Base-by-base conservation (phyloP, 1,140 invertebrate genomes). In the Drosophila pandora region DNA sequence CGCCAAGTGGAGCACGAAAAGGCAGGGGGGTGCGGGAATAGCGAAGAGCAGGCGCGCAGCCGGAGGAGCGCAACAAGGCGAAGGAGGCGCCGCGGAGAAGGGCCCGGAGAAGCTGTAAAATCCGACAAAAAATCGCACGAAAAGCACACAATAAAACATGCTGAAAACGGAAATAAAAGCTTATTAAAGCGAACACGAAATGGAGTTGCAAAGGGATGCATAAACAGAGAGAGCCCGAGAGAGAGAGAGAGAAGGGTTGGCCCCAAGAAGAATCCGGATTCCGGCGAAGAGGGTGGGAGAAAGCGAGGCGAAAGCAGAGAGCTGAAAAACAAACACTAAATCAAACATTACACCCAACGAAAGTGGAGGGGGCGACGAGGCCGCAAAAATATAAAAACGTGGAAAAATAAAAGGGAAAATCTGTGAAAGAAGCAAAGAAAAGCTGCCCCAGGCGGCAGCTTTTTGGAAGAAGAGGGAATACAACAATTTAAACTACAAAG, bases 121-220 rank as follows among this genome's bases (percentile, higher is more conserved):
- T 22, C 72, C 45, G 61, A 70, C 58, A 63, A 87, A 74, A 28
- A 76, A 50, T 64, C 55, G 43, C 59, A 58, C 23, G 68, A 72
- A 81, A 76, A 79, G 76, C 52, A 62, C 37, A 59, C 53, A 72
- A 47, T 59, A 76, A 79, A 87, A 88, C 79, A 89, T 76, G 71
- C 83, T 83, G 75, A 83, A 88, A 88, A 84, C 84, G 76, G 84
- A 89, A 88, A 89, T 88, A 84, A 84, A 88, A 89, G 83, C 83
- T 88, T 88, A 88, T 88, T 88, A 88, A 83, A 84, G 84, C 75
- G 71, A 89, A 79, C 72, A 84, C 65, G 65, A 41, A 60, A 70
- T 60, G 61, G 47, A 45, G 45, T 63, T 59, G 28, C 30, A 65
- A 73, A 58, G 53, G 59, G 53, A 67, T 21, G 48, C 58, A 12